Evolutionary conservation across 2,888 invertebrate species (phyloP).

Genomic region (Leptarthrus brevirostris): DNA sequence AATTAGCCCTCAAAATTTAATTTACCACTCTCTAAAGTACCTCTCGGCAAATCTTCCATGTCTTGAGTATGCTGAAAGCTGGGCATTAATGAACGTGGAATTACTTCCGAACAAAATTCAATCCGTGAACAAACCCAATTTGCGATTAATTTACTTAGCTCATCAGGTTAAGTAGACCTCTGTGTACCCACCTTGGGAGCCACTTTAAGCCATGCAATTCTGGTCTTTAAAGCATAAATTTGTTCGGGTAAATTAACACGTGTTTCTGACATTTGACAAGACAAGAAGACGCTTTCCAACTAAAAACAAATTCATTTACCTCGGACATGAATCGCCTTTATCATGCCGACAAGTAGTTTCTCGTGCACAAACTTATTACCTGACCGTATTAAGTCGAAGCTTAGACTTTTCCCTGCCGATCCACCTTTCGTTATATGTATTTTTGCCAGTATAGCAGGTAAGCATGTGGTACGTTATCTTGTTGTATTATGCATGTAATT

Average conservation of each 20-base stretch:
- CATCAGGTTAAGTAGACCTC: conserved; percentile 1
- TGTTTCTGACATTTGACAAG: conserved; percentile 33
- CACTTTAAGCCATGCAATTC: too few relatives aligned
- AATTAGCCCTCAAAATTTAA: too few relatives aligned
- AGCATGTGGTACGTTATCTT: conserved; percentile 25
- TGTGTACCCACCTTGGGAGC: too few relatives aligned
- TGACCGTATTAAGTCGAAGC: conserved; percentile 4
- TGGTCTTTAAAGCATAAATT: conserved; percentile 22
- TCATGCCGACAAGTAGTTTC: conserved; percentile 43
- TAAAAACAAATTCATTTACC: conserved; percentile 40
- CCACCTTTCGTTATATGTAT: neutral
- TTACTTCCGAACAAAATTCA: conserved; percentile 27
- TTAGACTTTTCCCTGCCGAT: neutral
- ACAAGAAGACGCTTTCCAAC: conserved; percentile 17
- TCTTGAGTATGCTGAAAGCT: too few relatives aligned
- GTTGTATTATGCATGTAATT: conserved; percentile 44
- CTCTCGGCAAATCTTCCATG: too few relatives aligned
- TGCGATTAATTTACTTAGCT: conserved; percentile 39
- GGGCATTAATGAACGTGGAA: too few relatives aligned
- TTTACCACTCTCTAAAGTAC: too few relatives aligned
- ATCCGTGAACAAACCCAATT: conserved; percentile 29
- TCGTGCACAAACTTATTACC: conserved; percentile 35
- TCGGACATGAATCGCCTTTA: conserved; percentile 43
- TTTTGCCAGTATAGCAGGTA: neutral
- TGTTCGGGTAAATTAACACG: conserved; percentile 22